Evolutionary conservation across 2,113 vertebrate species (phyloP).

Genomic region (Tragelaphus imberbis): DNA sequence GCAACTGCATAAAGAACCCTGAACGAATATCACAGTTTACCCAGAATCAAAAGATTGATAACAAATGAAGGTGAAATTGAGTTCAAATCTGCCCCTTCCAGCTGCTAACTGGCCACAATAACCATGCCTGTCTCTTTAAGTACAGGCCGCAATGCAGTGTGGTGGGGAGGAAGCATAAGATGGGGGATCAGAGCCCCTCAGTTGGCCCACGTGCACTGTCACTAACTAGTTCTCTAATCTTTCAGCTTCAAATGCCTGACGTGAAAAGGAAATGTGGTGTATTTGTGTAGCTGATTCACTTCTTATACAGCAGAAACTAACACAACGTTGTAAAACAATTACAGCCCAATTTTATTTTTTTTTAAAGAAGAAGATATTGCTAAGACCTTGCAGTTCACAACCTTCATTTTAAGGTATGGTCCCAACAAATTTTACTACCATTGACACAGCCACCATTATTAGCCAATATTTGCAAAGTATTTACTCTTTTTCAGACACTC

Average conservation of each 20-base stretch:
- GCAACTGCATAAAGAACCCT: not conserved
- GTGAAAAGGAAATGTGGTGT: not conserved
- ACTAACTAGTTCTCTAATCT: not conserved
- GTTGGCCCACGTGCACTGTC: not conserved
- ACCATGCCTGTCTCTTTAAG: not conserved
- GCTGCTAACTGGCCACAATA: not conserved
- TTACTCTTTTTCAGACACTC: not conserved
- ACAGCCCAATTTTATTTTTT: not conserved
- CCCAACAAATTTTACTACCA: not conserved
- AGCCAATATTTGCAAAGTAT: not conserved
- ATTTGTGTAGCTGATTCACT: not conserved
- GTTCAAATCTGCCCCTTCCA: not conserved
- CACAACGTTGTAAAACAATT: not conserved
- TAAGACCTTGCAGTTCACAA: not conserved
- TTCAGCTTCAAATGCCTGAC: not conserved
- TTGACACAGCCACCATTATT: not conserved
- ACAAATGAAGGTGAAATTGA: conserved; percentile 41
- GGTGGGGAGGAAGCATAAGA: not conserved
- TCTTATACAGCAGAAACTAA: not conserved
- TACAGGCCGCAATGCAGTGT: rapidly evolving
- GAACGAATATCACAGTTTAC: conserved; percentile 25
- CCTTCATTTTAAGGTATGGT: not conserved
- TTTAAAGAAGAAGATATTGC: not conserved
- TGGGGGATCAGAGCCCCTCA: not conserved
- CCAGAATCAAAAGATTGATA: not conserved